Evolutionary conservation across 2,113 vertebrate species (phyloP).

Genomic region (Noturus placidus): DNA sequence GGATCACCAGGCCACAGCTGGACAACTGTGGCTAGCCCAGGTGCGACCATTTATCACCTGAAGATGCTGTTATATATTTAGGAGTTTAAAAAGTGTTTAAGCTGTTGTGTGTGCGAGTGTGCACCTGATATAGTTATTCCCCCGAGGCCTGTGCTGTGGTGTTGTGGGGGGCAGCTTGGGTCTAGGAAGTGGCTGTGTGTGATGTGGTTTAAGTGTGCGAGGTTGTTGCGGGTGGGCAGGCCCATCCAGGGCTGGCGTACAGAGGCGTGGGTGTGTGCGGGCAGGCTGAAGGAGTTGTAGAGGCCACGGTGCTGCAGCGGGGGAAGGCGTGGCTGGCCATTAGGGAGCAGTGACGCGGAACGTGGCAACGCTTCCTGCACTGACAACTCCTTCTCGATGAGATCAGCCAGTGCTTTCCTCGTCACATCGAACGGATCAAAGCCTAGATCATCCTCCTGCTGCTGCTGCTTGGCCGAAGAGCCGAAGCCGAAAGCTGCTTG

Average conservation of each 20-base stretch:
- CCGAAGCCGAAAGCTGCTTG: constrained; percentile 98
- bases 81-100: neutral
- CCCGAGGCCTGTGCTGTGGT: constrained; percentile 93
- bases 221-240: constrained; percentile 87
- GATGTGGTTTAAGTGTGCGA: constrained; percentile 88
- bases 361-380: constrained; percentile 84
- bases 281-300: constrained; percentile 97
- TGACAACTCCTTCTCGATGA: constrained; percentile 98
- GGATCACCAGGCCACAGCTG: constrained; percentile 30
- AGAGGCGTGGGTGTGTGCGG: constrained; percentile 72
- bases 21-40: constrained; percentile 20
- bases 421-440: constrained; percentile 99
- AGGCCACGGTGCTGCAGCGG: constrained; percentile 94
- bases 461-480: constrained; percentile 86
- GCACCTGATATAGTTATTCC: constrained; percentile 98
- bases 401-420: constrained; percentile 97
- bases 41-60: constrained; percentile 6
- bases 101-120: no score
- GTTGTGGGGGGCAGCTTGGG: constrained; percentile 92
- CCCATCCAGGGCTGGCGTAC: constrained; percentile 96
- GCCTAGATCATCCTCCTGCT: constrained; percentile 97
- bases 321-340: constrained; percentile 84
- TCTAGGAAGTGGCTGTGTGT: constrained; percentile 98
- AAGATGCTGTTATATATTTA: neutral
- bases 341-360: constrained; percentile 75